Evolutionary conservation across 2,797 vertebrate species (phyloP), one percentile per base, ranked within the genome.

Genomic region (Coregonus sp.): DNA sequence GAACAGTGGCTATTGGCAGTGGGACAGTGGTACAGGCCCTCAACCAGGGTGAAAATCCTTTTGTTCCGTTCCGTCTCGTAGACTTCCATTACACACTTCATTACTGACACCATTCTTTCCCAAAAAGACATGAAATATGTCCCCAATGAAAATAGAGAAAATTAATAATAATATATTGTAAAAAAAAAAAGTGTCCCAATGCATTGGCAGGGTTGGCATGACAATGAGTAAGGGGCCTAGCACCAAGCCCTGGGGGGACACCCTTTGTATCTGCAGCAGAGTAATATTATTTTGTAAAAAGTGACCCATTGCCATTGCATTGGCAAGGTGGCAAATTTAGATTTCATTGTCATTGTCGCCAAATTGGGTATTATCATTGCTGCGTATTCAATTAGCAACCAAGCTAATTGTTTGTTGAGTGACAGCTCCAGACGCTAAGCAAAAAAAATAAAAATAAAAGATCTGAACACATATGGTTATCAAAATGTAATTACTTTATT

Each of bases 401-500:
- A 63, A 71, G 81, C 56, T 88, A 81, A 77, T 90, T 88, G 86
- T 47, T 11, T 47, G 80, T 20, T 77, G 77, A 86, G 52, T 86
- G 78, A 85, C 87, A 87, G 80, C 9, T 86, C 85, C 74, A 78
- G 76, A 86, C 88, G 80, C 75, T 86, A 81, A 75, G 79, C 71
- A 2, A 11, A 9, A 77, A 9, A 73, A 74, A 51, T 25, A 25
- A 25, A 25, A 25, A 25, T 1, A 25, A 25, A n/a, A 74, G 63
- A 70, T 72, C 63, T 69, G 52, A 54, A 72, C 78, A 83, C 85
- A 87, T 87, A 82, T 89, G 85, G 82, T 88, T 89, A 89, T 90
- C 78, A 78, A 82, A 85, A 81, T 88, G 83, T 87, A 88, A 88
- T 85, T 82, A 82, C 80, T 71, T 85, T 85, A 87, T 78, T 76